Conservation (phyloP, 23 tunicate species). For the Trididemnum clinides region DNA sequence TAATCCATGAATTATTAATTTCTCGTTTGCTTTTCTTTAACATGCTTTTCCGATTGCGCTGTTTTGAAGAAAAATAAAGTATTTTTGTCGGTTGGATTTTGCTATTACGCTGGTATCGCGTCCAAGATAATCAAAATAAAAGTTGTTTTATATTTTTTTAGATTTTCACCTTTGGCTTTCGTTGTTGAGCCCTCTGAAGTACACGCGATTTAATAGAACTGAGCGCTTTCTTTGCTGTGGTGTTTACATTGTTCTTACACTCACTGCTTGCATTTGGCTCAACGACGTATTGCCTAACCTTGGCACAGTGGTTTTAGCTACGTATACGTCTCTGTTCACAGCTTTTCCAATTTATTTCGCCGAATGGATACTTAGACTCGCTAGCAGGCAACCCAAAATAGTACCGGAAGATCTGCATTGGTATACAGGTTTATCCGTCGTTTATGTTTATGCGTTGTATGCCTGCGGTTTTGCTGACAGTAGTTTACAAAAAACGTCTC, state of each 20-base stretch:
- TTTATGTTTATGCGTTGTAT: not conserved
- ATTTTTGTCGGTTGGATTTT: no score
- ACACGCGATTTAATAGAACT: conserved; percentile 53
- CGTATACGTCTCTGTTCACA: conserved; percentile 51
- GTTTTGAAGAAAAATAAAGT: no score
- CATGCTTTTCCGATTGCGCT: no score
- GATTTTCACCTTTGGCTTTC: conserved; percentile 85
- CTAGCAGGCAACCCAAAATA: conserved; percentile 25
- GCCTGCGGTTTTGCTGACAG: no score
- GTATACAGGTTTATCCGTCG: conserved; percentile 65
- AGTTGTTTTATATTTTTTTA: conserved; percentile 6
- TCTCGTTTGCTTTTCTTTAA: no score
- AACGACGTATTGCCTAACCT: conserved; percentile 45
- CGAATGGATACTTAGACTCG: conserved; percentile 48
- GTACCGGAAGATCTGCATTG: conserved; percentile 60
- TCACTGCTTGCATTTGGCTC: conserved; percentile 24
- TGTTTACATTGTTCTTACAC: conserved; percentile 6
- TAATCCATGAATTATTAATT: no score
- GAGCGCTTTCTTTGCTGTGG: conserved; percentile 62
- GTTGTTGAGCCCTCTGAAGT: conserved; percentile 55
- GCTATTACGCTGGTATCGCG: no score
- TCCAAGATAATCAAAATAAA: not conserved
- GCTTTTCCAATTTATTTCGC: conserved; percentile 47
- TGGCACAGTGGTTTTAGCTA: conserved; percentile 65
- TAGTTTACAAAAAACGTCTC: no score